Evolutionary conservation across 2,888 invertebrate genomes (phyloP).

Genomic region (Ennomos fuscantarius): DNA sequence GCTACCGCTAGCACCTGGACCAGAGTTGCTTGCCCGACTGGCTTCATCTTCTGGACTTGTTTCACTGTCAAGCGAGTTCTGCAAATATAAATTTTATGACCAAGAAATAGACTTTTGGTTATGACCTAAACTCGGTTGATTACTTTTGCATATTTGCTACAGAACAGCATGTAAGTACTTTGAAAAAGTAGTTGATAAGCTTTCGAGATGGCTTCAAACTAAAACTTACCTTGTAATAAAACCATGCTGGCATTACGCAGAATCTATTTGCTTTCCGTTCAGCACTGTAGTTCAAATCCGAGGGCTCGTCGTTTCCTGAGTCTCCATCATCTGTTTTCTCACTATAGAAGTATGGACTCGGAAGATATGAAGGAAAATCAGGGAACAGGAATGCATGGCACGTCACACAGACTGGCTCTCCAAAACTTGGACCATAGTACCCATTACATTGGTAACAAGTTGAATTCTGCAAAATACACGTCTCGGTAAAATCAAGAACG

Average conservation of each 20-base stretch:
- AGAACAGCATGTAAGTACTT: too few relatives aligned
- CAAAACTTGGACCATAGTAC: constrained; percentile 96
- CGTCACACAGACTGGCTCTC: constrained; percentile 95
- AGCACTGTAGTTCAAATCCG: constrained; percentile 86
- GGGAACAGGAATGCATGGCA: constrained; percentile 97
- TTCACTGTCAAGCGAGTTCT: constrained; percentile 78
- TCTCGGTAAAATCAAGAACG: too few relatives aligned
- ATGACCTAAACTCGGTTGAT: too few relatives aligned
- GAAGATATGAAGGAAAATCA: constrained; percentile 86
- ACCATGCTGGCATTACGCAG: constrained; percentile 66
- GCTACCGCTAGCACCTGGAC: constrained; percentile 64
- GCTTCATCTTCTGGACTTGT: constrained; percentile 78
- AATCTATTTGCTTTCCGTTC: constrained; percentile 76
- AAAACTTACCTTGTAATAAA: constrained; percentile 68
- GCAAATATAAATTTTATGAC: constrained; percentile 14
- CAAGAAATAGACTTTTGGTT: not conserved
- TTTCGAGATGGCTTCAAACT: too few relatives aligned
- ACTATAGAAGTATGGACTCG: constrained; percentile 77
- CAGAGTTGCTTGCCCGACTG: constrained; percentile 68
- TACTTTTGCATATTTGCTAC: too few relatives aligned
- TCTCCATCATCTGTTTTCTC: constrained; percentile 94
- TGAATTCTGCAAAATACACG: constrained; percentile 82
- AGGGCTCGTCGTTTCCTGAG: constrained; percentile 97
- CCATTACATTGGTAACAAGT: constrained; percentile 95
- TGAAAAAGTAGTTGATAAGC: too few relatives aligned